Base-by-base conservation (phyloP, 2,888 invertebrate genomes). In the Parthenolecanium corni region DNA sequence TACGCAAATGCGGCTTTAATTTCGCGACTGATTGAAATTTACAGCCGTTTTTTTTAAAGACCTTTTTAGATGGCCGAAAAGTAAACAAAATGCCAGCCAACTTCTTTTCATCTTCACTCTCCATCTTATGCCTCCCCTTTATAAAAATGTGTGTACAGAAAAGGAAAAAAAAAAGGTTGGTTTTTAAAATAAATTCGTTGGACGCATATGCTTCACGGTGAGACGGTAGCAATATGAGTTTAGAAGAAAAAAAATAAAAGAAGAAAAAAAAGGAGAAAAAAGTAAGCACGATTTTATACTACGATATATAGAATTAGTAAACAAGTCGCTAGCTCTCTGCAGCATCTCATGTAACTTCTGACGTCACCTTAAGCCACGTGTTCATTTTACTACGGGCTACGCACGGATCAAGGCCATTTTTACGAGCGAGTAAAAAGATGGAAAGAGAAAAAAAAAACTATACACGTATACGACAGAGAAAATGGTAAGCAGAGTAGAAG, bases 381-480 rank as follows among this genome's bases (percentile, higher is more conserved):
- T 57, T 57, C 57, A 20, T 57, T 57, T 57, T 57, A 57, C 57
- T 57, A 57, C 25, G 44, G 57, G 57, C 57, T 57, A 57, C 57
- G 44, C 57, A 57, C 57, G 46, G 57, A 57, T 57, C 57, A 57
- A 57, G 57, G 57, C 57, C 57, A 57, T 57, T 57, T 57, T 57
- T 57, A 57, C 57, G 57, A 57, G 57, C 57, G 57, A 57, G 57
- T 57, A 57, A 57, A 56, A 57, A 21, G 42, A 54, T 40, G 42
- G 42, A 53, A n/a, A 36, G 21, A 44, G 56, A 40, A 56, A 52
- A 52, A 25, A 53, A 44, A 57, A 44, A 57, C 25, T 44, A 52
- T 36, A 52, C 38, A 52, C 38, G 52, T n/a, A n/a, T n/a, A 57
- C 24, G 57, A 57, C 46, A 31, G 46, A 44, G 23, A 24, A 23